Conservation (phyloP, 2,797 vertebrate species). For the Yasuhikotakia modesta region DNA sequence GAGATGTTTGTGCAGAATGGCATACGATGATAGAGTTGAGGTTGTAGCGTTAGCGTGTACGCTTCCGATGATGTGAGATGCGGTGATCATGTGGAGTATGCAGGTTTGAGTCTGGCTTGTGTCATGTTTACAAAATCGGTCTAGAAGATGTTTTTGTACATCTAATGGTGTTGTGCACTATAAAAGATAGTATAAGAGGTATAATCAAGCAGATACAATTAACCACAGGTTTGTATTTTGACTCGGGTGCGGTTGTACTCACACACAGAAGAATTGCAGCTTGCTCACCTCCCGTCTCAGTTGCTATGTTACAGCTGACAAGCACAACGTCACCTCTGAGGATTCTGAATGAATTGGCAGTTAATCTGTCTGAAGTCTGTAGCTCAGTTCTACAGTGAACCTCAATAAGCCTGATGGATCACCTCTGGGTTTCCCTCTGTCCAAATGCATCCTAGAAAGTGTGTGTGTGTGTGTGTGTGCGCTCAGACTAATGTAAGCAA, state of each 20-base stretch:
- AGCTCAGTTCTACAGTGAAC: constrained; percentile 41
- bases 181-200: too few relatives aligned
- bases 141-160: too few relatives aligned
- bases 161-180: too few relatives aligned
- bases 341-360: constrained; percentile 51
- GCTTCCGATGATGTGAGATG: background rate
- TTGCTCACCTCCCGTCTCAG: background rate
- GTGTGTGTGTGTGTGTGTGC: background rate
- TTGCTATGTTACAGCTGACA: constrained; percentile 51
- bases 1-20: too few relatives aligned
- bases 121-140: too few relatives aligned
- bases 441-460: constrained; percentile 25
- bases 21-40: too few relatives aligned
- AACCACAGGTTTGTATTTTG: background rate
- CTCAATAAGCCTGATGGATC: constrained; percentile 56
- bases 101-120: too few relatives aligned
- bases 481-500: too few relatives aligned
- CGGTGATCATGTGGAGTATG: too few relatives aligned
- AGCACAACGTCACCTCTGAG: constrained; percentile 37
- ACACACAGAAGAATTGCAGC: too few relatives aligned
- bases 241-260: too few relatives aligned
- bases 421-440: constrained; percentile 38
- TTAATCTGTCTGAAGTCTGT: constrained; percentile 55
- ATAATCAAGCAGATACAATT: background rate
- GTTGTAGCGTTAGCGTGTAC: background rate